phyloP scores from a whole-genome alignment of 2,113 vertebrate genomes.

The Myrmecophaga tridactyla region DNA sequence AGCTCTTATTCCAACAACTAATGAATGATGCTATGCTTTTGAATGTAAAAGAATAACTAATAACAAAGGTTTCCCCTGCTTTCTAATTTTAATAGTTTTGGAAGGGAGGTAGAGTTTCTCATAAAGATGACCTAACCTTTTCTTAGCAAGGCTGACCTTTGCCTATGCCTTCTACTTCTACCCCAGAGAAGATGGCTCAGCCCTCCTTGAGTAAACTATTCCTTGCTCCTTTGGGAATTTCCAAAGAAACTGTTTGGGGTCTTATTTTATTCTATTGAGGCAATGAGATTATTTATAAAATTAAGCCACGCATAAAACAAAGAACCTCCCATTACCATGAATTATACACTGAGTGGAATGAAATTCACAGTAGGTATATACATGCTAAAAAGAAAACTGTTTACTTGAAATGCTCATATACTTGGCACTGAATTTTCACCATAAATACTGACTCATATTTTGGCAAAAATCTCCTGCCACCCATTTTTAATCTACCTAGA shows the following conservation, averaged over 20 bases:
- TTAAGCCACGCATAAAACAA: background rate
- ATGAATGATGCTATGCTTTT: background rate
- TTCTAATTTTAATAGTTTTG: background rate
- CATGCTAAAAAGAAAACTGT: background rate
- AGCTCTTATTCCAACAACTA: background rate
- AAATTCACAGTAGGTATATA: background rate
- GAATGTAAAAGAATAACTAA: background rate
- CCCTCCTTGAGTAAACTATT: background rate
- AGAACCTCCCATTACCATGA: background rate
- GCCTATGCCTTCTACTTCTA: background rate
- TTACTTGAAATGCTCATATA: background rate
- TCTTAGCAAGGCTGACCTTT: background rate
- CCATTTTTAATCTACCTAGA: constrained; percentile 20
- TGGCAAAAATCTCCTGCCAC: background rate
- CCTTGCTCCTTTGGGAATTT: background rate
- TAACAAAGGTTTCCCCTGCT: background rate
- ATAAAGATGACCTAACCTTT: background rate
- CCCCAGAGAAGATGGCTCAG: background rate
- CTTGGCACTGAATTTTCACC: background rate
- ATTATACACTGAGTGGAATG: background rate
- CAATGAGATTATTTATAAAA: constrained; percentile 15
- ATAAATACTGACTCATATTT: background rate
- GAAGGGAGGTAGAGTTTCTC: background rate
- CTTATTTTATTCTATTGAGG: constrained; percentile 26
- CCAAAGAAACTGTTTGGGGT: background rate